Evolutionary conservation across 2,797 vertebrate species (phyloP).

Genomic region (Cryptoblepharus egeriae): DNA sequence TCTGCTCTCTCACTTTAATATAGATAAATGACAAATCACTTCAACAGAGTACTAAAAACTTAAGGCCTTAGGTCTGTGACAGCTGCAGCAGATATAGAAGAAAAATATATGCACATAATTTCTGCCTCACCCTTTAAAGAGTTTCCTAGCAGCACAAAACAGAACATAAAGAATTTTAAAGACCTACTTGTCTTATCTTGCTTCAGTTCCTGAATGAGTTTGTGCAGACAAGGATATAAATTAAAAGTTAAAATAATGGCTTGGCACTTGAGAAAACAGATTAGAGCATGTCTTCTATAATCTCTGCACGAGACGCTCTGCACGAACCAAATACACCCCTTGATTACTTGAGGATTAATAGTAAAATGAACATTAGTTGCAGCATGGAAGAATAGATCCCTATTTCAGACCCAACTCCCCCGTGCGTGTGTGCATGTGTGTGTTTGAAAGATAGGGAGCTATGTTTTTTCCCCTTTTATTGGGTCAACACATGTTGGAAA

Average conservation of each 20-base stretch:
- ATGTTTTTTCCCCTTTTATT: not conserved
- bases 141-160: constrained; percentile 57
- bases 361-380: not conserved
- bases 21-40: not conserved
- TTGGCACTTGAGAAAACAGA: constrained; percentile 18
- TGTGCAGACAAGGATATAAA: constrained; percentile 51
- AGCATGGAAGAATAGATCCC: not conserved
- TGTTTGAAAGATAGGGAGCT: not conserved
- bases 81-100: not conserved
- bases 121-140: constrained; percentile 34
- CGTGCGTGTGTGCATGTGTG: too few species aligned
- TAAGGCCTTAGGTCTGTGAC: not conserved
- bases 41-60: not conserved
- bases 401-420: too few species aligned
- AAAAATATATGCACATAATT: constrained; percentile 1
- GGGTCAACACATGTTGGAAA: not conserved
- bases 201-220: constrained; percentile 37
- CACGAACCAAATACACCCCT: not conserved
- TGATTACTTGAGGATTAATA: not conserved
- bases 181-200: constrained; percentile 63
- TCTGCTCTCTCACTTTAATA: not conserved
- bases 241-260: constrained; percentile 19
- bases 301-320: not conserved
- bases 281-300: constrained; percentile 13
- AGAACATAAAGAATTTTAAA: constrained; percentile 52